Evolutionary conservation across 2,113 vertebrate species (phyloP), one percentile per base, ranked within the genome.

Genomic region (Cyprinodon tularosa): DNA sequence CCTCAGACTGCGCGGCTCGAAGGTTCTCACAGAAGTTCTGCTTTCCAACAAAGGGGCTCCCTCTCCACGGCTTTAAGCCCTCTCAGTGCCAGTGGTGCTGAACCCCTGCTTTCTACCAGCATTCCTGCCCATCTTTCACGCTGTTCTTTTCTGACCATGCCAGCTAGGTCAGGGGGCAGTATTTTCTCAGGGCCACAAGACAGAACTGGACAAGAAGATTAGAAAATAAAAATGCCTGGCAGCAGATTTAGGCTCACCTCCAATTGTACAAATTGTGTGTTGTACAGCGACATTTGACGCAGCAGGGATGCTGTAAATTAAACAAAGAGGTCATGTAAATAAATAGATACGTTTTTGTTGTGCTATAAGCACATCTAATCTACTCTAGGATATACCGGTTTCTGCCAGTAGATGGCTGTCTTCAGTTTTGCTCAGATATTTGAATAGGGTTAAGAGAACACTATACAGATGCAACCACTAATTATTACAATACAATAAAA

Each of bases 101-200:
- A 91, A 83, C 81, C 84, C 86, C 77, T 89, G 82, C 79, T 89
- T 89, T 88, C 84, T 86, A 72, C 72, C 70, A 77, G 78, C 84
- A 91, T 91, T 91, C 84, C 89, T 84, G 61, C 71, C 88, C 83
- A 89, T 92, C 91, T 86, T 90, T 93, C 88, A 92, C 81, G 82
- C 85, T 78, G 90, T 78, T 90, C 76, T 76, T 83, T 93, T 93
- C 71, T 76, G 83, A 36, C 85, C 74, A 47, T 93, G 91, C 92
- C 92, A 93, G 84, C 61, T 77, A n/a, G 90, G 88, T 88, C 86
- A 88, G 72, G 83, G 91, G 83, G 77, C 90, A 88, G 74, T 44
- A 77, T 90, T 90, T 93, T 93, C 92, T 93, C 92, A 93, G 86
- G 91, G 39, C 73, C 80, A 77, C 60, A 72, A 82, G 76, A 84